A percentile compares a stretch with the other conserved stretches of the same genome.
phyloP scores from a whole-genome alignment of 2,113 vertebrate species.

The Oceanites oceanicus region DNA sequence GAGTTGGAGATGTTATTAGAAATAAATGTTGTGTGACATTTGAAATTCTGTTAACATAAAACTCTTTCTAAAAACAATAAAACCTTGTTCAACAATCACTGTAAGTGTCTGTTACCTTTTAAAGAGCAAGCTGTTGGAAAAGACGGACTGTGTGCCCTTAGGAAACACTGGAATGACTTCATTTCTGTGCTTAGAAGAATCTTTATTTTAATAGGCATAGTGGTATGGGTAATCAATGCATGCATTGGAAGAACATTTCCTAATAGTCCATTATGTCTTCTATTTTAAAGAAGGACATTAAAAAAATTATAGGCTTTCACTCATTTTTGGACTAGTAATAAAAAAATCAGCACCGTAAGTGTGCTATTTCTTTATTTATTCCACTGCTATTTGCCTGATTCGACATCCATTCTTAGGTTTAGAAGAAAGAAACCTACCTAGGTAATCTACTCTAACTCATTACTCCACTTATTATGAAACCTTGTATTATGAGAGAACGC shows the following conservation, averaged over 20 bases:
- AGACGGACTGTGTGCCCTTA: slow-evolving; percentile 7
- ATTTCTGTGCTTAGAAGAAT: slow-evolving; percentile 15
- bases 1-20: background rate
- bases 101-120: background rate
- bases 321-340: slow-evolving; percentile 13
- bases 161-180: slow-evolving; percentile 25
- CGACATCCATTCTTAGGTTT: background rate
- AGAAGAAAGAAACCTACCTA: background rate
- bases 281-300: slow-evolving; percentile 26
- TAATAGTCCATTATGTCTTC: slow-evolving; percentile 53
- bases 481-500: background rate
- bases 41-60: background rate
- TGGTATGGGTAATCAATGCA: slow-evolving; percentile 56
- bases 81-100: background rate
- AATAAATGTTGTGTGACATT: background rate
- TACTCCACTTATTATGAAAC: background rate
- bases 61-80: background rate
- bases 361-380: background rate
- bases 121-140: background rate
- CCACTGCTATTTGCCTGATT: background rate
- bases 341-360: background rate
- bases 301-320: background rate
- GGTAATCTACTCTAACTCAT: background rate
- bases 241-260: slow-evolving; percentile 11
- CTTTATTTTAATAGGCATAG: slow-evolving; percentile 16